Base-by-base conservation (phyloP, 2,888 invertebrate genomes). In the Phyllotreta striolata region DNA sequence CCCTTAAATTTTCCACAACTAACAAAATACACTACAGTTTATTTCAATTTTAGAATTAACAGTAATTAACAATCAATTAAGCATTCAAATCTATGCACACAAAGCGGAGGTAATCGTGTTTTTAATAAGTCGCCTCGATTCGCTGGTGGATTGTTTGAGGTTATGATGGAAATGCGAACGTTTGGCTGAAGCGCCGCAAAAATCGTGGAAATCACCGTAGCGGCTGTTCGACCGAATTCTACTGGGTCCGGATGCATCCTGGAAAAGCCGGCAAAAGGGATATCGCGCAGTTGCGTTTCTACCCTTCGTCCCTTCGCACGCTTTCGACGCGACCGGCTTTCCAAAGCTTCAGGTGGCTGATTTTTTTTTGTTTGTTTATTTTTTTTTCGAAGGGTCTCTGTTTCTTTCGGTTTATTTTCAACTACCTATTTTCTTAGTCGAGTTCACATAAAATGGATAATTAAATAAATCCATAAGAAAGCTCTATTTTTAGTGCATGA, bases 141-240 rank as follows among this genome's bases (percentile, higher is more conserved):
- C 44, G 14, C 14, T 47, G 12, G 10, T 47, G 24, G 47, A 9
- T 13, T 1, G 14, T 47, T 47, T 37, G 51, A 37, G 51, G 51
- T 51, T 51, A 51, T 34, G 51, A 37, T 34, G 10, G 7, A 24
- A 13, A 24, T 35, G 47, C 34, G 24, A 3, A 9, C n/a, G 9
- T 10, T 7, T 12, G 46, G 12, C 12, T 14, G 12, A 4, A 12
- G 12, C 10, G 10, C 51, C 51, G 51, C 37, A 35, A 51, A 51
- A 51, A 13, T 35, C 51, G 69, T 66, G 70, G 67, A 70, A 66
- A 72, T 34, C 43, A 24, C 41, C 55, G 41, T 34, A 35, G 14
- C 55, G 10, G 4, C 34, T 41, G 34, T 55, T 14, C 55, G 55
- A 43, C 55, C 55, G 34, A 34, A 1, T 43, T 55, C 55, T 55